phyloP scores from a whole-genome alignment of 2,113 vertebrate genomes.

The Pseudonaja textilis region DNA sequence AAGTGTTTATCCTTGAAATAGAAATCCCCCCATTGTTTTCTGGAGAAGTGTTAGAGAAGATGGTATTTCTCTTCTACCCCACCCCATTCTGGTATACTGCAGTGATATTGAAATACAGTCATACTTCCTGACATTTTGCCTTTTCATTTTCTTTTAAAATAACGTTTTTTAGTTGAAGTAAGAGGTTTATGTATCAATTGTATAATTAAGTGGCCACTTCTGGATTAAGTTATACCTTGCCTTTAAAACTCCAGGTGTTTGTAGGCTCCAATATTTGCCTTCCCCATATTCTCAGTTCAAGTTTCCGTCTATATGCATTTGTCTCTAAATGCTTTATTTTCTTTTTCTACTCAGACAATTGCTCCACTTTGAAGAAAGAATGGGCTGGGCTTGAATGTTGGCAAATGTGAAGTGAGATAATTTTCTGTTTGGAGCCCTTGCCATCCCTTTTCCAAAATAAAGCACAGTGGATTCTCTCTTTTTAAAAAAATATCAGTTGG shows the following conservation, averaged over 20 bases:
- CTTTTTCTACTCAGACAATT: constrained; percentile 68
- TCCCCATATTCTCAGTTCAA: constrained; percentile 78
- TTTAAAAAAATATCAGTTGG: constrained; percentile 33
- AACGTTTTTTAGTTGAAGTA: constrained; percentile 69
- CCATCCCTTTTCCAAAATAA: constrained; percentile 51
- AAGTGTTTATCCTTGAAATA: constrained; percentile 54
- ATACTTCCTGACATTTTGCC: constrained; percentile 64
- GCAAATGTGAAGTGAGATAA: constrained; percentile 59
- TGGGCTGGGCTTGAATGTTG: constrained; percentile 62
- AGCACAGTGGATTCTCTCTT: background rate
- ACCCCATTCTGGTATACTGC: constrained; percentile 10
- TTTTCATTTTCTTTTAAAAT: constrained; percentile 71
- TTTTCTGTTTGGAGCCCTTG: constrained; percentile 63
- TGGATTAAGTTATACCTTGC: constrained; percentile 61
- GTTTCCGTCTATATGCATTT: constrained; percentile 75
- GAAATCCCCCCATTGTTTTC: constrained; percentile 50
- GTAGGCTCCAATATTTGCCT: constrained; percentile 70
- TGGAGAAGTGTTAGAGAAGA: constrained; percentile 22
- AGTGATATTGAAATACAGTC: constrained; percentile 58
- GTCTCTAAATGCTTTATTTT: constrained; percentile 71
- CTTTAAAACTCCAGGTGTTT: constrained; percentile 73
- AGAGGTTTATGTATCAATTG: constrained; percentile 73
- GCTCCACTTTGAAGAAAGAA: constrained; percentile 56
- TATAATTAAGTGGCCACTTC: constrained; percentile 72
- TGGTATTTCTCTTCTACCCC: background rate